These are phyloP conservation scores for Dorcus parallelipipedus DNA, from an alignment of 2,888 invertebrate species.

Conservation along the genomic window DNA sequence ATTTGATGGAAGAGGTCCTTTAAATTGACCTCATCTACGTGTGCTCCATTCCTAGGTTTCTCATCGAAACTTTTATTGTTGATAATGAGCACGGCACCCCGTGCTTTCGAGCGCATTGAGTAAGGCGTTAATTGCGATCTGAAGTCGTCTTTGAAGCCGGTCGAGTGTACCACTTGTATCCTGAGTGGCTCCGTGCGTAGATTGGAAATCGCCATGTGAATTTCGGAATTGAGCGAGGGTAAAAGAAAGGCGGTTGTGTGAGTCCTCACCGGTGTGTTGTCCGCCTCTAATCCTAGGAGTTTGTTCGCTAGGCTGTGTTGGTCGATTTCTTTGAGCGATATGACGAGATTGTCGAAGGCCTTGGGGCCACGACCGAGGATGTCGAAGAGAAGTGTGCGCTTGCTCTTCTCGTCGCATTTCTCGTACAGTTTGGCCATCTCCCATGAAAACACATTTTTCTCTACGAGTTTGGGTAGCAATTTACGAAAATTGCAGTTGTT, in stretches of 20 bases:
- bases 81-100: conserved; percentile 43
- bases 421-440: conserved; percentile 5
- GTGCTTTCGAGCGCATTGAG: conserved; percentile 30
- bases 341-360: conserved; percentile 9
- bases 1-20: conserved; percentile 58
- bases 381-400: conserved; percentile 5
- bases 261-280: not conserved
- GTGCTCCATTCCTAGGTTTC: conserved; percentile 53
- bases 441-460: conserved; percentile 9
- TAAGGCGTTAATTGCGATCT: conserved; percentile 25
- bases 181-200: conserved; percentile 15
- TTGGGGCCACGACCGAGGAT: conserved; percentile 8
- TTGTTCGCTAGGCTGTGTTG: conserved; percentile 11
- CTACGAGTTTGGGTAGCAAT: conserved; percentile 9
- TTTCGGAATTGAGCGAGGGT: not conserved
- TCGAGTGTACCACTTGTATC: conserved; percentile 14
- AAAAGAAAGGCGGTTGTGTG: not conserved
- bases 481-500: conserved; percentile 7
- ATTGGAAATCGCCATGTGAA: not conserved
- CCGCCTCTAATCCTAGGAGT: conserved; percentile 7
- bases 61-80: conserved; percentile 42
- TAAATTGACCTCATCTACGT: conserved; percentile 57
- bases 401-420: conserved; percentile 5
- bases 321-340: conserved; percentile 7
- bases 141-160: conserved; percentile 38